These are phyloP conservation scores for Ichneumoninae sp. DNA, from an alignment of 2,888 invertebrate species.

Conservation along the genomic window DNA sequence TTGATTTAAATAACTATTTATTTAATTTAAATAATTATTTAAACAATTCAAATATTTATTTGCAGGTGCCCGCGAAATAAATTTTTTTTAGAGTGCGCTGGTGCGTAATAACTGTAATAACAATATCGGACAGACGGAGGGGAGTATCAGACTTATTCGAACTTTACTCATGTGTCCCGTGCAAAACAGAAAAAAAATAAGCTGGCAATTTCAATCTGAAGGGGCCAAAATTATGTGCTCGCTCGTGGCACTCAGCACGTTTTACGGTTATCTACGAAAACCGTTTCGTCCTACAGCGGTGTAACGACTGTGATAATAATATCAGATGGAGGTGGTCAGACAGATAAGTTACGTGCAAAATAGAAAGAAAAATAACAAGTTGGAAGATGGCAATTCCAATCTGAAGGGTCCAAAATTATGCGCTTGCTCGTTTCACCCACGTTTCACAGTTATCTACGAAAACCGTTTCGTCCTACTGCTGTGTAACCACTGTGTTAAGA, in stretches of 20 bases:
- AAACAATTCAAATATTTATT: too few species aligned
- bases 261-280: conserved; percentile 31
- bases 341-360: too few species aligned
- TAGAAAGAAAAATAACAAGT: too few species aligned
- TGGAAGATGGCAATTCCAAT: too few species aligned
- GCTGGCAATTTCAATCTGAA: too few species aligned
- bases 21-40: too few species aligned
- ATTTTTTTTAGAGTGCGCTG: not conserved
- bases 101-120: not conserved
- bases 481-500: not conserved
- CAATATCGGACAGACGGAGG: not conserved
- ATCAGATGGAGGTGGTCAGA: not conserved
- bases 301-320: not conserved
- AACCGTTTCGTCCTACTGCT: not conserved
- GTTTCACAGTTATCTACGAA: too few species aligned
- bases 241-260: conserved; percentile 4
- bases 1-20: too few species aligned
- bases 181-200: not conserved
- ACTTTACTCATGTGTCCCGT: not conserved
- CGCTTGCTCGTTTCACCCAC: too few species aligned
- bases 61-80: too few species aligned
- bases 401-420: too few species aligned
- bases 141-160: not conserved
- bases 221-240: not conserved
- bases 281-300: not conserved